phyloP scores from a whole-genome alignment of 2,113 vertebrate species.

The Dromaius novaehollandiae region DNA sequence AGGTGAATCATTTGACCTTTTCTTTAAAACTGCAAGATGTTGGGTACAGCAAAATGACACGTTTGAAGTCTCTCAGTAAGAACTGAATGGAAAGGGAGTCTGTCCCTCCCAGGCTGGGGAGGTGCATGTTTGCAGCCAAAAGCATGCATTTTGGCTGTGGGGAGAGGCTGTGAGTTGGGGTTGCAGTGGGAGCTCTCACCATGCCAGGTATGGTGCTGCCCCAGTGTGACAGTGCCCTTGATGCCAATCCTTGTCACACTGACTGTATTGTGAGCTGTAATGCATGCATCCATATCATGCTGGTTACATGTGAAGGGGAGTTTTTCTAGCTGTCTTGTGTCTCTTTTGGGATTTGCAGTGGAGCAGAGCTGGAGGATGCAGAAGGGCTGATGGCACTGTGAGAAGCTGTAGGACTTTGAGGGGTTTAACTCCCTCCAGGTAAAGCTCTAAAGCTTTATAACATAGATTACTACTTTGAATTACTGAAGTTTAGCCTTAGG shows the following conservation, averaged over 20 bases:
- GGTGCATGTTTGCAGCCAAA: neutral
- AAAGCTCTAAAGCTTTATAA: too few relatives aligned
- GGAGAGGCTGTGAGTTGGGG: neutral
- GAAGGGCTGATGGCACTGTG: too few relatives aligned
- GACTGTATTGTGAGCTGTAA: too few relatives aligned
- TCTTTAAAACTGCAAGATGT: neutral
- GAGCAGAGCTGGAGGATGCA: neutral
- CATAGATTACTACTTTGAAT: too few relatives aligned
- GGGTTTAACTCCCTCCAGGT: neutral
- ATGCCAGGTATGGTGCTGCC: too few relatives aligned
- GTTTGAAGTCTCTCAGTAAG: neutral
- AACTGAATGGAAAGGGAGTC: neutral
- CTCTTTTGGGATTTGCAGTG: neutral
- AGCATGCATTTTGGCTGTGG: neutral
- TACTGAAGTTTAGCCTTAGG: too few relatives aligned
- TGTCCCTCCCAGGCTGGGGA: neutral
- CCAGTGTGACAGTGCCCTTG: accelerated
- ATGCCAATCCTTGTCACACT: neutral
- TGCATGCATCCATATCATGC: accelerated
- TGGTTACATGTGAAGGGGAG: accelerated
- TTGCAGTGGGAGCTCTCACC: too few relatives aligned
- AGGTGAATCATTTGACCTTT: neutral
- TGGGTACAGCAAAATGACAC: neutral
- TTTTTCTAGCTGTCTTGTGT: neutral
- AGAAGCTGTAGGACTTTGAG: neutral